A percentile compares a stretch with the other conserved stretches of the same genome.
phyloP scores from a whole-genome alignment of 2,888 invertebrate genomes.

The Aporophyla nigra region DNA sequence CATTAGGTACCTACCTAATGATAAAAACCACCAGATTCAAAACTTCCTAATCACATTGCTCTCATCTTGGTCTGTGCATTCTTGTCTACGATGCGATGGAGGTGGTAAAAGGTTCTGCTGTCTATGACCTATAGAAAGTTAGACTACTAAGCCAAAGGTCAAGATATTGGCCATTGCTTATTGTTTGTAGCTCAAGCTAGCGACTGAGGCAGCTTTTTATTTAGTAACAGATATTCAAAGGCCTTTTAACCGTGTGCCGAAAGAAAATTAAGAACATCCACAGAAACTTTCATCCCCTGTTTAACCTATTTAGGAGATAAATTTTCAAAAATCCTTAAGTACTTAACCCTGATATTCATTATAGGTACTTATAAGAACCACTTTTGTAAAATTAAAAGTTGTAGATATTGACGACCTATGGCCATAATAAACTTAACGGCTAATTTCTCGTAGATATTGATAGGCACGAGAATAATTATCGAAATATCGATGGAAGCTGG shows the following conservation, averaged over 20 bases:
- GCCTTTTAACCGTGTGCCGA: neutral
- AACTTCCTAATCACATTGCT: slow-evolving; percentile 7
- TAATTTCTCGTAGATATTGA: slow-evolving; percentile 40
- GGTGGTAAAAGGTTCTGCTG: slow-evolving; percentile 12
- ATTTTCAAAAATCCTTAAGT: no score
- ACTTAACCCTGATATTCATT: no score
- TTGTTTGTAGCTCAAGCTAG: slow-evolving; percentile 19
- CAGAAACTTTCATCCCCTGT: no score
- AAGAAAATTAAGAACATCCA: no score
- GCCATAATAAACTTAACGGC: no score
- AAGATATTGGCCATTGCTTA: slow-evolving; percentile 49
- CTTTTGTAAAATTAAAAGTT: no score
- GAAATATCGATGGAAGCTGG: slow-evolving; percentile 61
- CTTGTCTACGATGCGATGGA: neutral
- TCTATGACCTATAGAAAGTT: slow-evolving; percentile 59
- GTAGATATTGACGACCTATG: no score
- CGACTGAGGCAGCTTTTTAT: neutral
- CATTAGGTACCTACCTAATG: neutral
- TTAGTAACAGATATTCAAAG: neutral
- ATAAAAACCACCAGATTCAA: no score
- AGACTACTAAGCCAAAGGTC: slow-evolving; percentile 53
- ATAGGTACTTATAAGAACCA: no score
- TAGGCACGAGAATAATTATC: slow-evolving; percentile 62
- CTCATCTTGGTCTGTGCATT: slow-evolving; percentile 1
- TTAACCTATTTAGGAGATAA: no score